These are phyloP conservation scores for Caenorhabditis zanzibari DNA, from an alignment of 2,888 invertebrate genomes.

Conservation along the genomic window DNA sequence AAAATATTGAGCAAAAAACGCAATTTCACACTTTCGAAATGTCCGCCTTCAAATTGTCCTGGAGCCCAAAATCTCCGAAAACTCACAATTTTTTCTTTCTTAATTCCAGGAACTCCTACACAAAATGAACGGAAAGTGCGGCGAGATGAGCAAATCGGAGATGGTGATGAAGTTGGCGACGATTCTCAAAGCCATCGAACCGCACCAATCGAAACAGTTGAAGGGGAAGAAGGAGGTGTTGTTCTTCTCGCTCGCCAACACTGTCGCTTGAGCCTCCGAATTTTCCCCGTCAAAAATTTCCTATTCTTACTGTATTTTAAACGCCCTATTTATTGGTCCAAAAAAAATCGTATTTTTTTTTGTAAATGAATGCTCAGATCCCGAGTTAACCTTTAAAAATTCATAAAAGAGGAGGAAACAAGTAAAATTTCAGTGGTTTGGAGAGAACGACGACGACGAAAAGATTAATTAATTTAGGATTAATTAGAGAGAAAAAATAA, in stretches of 20 bases:
- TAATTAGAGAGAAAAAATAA: too few relatives aligned
- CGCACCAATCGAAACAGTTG: slow-evolving; percentile 79
- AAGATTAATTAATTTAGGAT: too few relatives aligned
- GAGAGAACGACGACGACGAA: too few relatives aligned
- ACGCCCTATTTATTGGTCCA: too few relatives aligned
- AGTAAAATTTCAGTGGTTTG: too few relatives aligned
- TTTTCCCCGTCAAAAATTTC: slow-evolving; percentile 1
- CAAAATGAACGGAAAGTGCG: slow-evolving; percentile 76
- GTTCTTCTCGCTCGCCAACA: slow-evolving; percentile 78
- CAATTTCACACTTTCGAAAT: too few relatives aligned
- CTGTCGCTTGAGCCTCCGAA: slow-evolving; percentile 38
- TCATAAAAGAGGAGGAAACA: too few relatives aligned
- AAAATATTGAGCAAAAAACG: too few relatives aligned
- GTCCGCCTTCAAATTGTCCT: too few relatives aligned
- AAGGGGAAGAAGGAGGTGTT: slow-evolving; percentile 81
- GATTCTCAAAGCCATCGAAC: slow-evolving; percentile 80
- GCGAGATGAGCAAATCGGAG: slow-evolving; percentile 75
- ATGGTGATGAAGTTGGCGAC: slow-evolving; percentile 79
- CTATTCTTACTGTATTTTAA: not conserved
- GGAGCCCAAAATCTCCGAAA: not conserved
- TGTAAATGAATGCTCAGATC: too few relatives aligned
- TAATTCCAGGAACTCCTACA: slow-evolving; percentile 69
- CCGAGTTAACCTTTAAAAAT: too few relatives aligned
- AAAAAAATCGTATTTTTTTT: too few relatives aligned
- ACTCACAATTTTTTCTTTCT: not conserved